Evolutionary conservation across 2,888 invertebrate genomes (phyloP), one percentile per base, ranked within the genome.

Genomic region (Lepeophtheirus nordmannii): DNA sequence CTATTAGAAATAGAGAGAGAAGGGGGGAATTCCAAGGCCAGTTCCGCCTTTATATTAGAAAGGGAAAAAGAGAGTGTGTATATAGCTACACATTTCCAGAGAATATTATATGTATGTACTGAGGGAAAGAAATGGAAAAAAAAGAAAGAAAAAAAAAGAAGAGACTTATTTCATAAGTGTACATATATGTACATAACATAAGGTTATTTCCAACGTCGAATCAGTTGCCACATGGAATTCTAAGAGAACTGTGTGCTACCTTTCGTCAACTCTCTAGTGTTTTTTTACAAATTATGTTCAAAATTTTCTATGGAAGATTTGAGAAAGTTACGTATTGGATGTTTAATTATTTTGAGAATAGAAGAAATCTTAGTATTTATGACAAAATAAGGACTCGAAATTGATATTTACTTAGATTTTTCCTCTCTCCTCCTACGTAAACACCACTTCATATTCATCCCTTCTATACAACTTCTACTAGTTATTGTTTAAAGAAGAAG

Each of bases 321-420:
- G 30, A 30, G 30, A 30, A 30, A 30, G 30, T 30, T 30, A 30
- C 30, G 3, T 30, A 30, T 30, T 30, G 30, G 30, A 30, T 30
- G 30, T 30, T 30, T 30, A 30, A 30, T 30, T 30, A 30, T 30
- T 30, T 30, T 30, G 30, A 30, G 30, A 46, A 46, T n/a, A 46
- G 53, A 46, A 46, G 53, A 46, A 17, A 46, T 46, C 17, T 46
- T 17, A n/a, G 17, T 46, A 46, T 46, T 46, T 17, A 46, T 17
- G 53, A 46, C 53, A 46, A 46, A 46, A 46, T 46, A 46, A 46
- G 53, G 53, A 46, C 53, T 46, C 53, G 53, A 46, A 46, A n/a
- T 46, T n/a, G n/a, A 14, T 46, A 46, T 46, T n/a, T 46, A 46
- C 3, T 30, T 46, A 46, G 53, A 46, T 46, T n/a, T 17, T n/a